Evolutionary conservation across 2,797 vertebrate species (phyloP), one percentile per base, ranked within the genome.

Genomic region (Lutjanus argentimaculatus): DNA sequence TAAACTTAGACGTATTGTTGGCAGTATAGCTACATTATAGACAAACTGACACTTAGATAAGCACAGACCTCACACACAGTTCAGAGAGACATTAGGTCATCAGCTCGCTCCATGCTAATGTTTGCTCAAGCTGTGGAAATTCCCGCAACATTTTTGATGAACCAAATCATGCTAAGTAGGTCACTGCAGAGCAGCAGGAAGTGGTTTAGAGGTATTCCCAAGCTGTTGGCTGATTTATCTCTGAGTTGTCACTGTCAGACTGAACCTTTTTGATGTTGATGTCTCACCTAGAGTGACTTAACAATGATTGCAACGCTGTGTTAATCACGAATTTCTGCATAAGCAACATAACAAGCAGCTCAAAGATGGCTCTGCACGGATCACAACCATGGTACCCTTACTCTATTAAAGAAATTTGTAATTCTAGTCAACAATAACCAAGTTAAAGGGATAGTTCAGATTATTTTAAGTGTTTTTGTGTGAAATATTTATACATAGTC

Each of bases 121-220:
- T 75, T 82, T 72, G 67, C 71, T 80, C 52, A 22, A 69, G 64
- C 78, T 73, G 52, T 80, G 71, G 80, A 90, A 89, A 82, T 71
- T 79, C 82, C 82, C 21, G 30, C 72, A 82, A 73, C 67, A 19
- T 36, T 69, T 88, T 56, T 75, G 74, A 75, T 49, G 40, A 84
- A 77, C 67, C 79, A 36, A 89, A 79, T 80, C 57, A 70, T 61
- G 57, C 61, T 77, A 91, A 91, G 83, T 93, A 81, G 91, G 92
- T 91, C 92, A 88, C 63, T 25, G 85, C 77, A 67, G 72, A 74
- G 74, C 65, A 68, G 71, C 76, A 70, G 79, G 79, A 85, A 83
- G 88, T 56, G 46, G 71, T 77, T 75, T 16, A 59, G 80, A 83
- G 80, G 75, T 80, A 70, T 89, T 85, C 83, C 88, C 62, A 36